Percentiles rank a stretch among this genome's conserved stretches.
These are phyloP conservation scores for Drosophila nr. perissopoda DNA, from an alignment of 2,888 invertebrate species.

Conservation along the genomic window DNA sequence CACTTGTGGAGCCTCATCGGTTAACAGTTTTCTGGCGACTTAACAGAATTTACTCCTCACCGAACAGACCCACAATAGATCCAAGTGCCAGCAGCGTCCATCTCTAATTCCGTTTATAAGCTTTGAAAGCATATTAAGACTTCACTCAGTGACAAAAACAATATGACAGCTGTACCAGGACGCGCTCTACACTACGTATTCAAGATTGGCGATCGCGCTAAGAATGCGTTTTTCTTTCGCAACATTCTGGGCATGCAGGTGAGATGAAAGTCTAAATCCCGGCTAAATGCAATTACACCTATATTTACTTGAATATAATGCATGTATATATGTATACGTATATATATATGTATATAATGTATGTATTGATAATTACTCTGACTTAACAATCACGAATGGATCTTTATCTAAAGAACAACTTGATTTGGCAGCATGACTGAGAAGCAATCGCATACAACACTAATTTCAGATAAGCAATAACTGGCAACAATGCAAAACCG, in stretches of 20 bases:
- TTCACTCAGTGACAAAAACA: not conserved
- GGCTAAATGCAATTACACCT: constrained; percentile 3
- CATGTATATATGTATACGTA: not conserved
- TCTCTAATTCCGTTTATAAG: constrained; percentile 1
- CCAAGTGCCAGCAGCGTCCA: not conserved
- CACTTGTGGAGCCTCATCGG: not conserved
- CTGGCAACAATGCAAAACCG: no score
- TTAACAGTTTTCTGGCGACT: not conserved
- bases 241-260: constrained; percentile 98
- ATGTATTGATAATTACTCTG: constrained; percentile 9
- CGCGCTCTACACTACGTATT: constrained; percentile 98
- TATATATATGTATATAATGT: not conserved
- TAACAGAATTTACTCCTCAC: constrained; percentile 24
- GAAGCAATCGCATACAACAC: not conserved
- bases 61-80: not conserved
- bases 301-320: not conserved
- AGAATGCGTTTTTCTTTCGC: constrained; percentile 94
- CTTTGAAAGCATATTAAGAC: constrained; percentile 19
- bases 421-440: constrained; percentile 22
- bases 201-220: constrained; percentile 95
- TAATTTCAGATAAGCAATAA: constrained; percentile 26
- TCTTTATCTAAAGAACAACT: constrained; percentile 31
- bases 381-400: not conserved
- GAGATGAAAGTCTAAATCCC: constrained; percentile 67
- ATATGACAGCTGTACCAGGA: constrained; percentile 86